Evolutionary conservation across 2,113 vertebrate genomes (phyloP), one percentile per base, ranked within the genome.

Genomic region (Sylvilagus bachmani): DNA sequence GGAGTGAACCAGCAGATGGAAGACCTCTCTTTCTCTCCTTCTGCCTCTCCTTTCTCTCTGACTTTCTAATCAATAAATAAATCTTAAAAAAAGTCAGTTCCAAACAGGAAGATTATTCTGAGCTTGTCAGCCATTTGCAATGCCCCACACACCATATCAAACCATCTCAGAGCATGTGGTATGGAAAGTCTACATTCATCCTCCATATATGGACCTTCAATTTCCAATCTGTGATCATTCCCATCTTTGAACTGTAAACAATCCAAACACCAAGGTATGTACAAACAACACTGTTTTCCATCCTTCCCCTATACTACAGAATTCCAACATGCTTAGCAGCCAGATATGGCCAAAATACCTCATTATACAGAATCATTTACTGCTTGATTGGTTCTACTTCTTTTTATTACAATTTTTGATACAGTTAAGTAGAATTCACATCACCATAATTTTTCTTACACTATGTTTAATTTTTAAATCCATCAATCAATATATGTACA

Each of bases 401-500:
- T 49, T 78, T 82, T 67, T 27, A 61, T 83, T 71, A 9, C 10
- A 1, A 67, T 11, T 89, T 91, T 53, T 51, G 13, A 80, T 36
- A 71, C 73, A 64, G 1, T 13, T 31, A 67, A 1, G 58, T 58
- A 89, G 22, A 19, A 44, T 80, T 64, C 22, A 24, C 33, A 84
- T 33, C 10, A 36, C 6, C 27, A 69, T 81, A 75, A 51, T 79
- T 91, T 53, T 86, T 44, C 21, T 21, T 58, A 67, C 5, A 55
- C 2, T 38, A 70, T n/a, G 1, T 58, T 78, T 31, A 8, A 49
- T 7, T 14, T 27, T 70, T 81, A 86, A 86, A 94, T 95, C 69
- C 93, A 93, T 78, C 73, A 2, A 22, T 55, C 67, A 90, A 73
- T 84, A 91, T 95, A 89, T 89, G 74, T 64, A 82, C 36, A 62